Conservation (phyloP, 2,797 vertebrate species). For the Natrix natrix region DNA sequence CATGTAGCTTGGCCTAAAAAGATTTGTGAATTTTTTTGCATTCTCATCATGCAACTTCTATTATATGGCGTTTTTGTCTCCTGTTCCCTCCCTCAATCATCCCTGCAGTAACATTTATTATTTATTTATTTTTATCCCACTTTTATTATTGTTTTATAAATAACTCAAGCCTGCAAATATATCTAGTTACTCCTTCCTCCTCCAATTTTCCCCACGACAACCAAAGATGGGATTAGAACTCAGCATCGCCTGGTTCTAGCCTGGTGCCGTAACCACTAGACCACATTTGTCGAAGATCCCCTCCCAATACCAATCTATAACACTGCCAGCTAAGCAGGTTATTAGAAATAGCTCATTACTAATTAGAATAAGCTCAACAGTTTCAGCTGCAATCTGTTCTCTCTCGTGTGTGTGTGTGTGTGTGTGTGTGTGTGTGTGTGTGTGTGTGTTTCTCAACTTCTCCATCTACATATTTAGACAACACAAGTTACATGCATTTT, state of each 20-base stretch:
- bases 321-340: conserved; percentile 51
- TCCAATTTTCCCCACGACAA: background rate
- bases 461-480: background rate
- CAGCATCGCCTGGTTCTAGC: background rate
- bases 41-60: background rate
- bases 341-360: conserved; percentile 54
- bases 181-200: background rate
- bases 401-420: too few relatives aligned
- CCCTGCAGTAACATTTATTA: conserved; percentile 1
- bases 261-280: background rate
- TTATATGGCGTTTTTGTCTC: background rate
- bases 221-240: background rate
- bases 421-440: background rate
- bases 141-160: background rate
- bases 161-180: background rate
- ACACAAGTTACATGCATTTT: background rate
- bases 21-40: background rate
- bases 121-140: background rate
- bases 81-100: rapidly evolving
- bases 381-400: conserved; percentile 42
- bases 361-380: conserved; percentile 57
- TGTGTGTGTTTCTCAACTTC: background rate
- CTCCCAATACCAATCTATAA: conserved; percentile 32
- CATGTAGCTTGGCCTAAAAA: background rate
- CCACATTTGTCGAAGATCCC: conserved; percentile 19